Base-by-base conservation (phyloP, 2,797 vertebrate genomes). In the Sebastes iracundus region DNA sequence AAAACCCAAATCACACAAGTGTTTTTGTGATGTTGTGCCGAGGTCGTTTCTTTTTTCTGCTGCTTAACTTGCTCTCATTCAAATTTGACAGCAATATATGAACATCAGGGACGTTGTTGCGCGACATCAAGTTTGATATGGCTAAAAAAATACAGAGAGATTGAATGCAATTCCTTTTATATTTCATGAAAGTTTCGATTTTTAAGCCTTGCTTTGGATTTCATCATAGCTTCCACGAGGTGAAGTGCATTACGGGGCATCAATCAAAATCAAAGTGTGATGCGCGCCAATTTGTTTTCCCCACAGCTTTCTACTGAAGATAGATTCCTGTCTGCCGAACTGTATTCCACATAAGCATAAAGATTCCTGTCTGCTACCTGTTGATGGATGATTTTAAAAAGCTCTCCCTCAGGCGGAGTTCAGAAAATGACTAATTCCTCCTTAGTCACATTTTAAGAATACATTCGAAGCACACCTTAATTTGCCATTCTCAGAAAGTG, bases 401-500 rank as follows among this genome's bases (percentile, higher is more conserved):
- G 55, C 82, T 72, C 70, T 83, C 75, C 68, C 75, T 58, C n/a
- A 69, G 80, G 49, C 76, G 12, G 64, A 69, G 22, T 72, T 83
- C 20, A 62, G 49, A 78, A 87, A 87, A 89, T 60, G 55, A 75
- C 77, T 65, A 79, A 92, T 87, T 90, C 79, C 69, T 82, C 60
- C 61, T 79, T 73, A 83, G 82, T 76, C 81, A 66, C 75, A 81
- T 79, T 82, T 87, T 80, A 80, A 74, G 62, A 87, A 63, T 61
- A 72, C 65, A 79, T 84, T 84, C 46, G 9, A 87, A 55, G 72
- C 85, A 61, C 77, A 85, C 72, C 81, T 86, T 89, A 81, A 90
- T 91, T 88, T 88, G 35, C 69, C 72, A 58, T 85, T 84, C 72
- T 88, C 49, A 77, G 72, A 90, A 89, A 91, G 81, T 61, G 64